Evolutionary conservation across 2,797 vertebrate genomes (phyloP), one percentile per base, ranked within the genome.

Genomic region (Nannoperca australis): DNA sequence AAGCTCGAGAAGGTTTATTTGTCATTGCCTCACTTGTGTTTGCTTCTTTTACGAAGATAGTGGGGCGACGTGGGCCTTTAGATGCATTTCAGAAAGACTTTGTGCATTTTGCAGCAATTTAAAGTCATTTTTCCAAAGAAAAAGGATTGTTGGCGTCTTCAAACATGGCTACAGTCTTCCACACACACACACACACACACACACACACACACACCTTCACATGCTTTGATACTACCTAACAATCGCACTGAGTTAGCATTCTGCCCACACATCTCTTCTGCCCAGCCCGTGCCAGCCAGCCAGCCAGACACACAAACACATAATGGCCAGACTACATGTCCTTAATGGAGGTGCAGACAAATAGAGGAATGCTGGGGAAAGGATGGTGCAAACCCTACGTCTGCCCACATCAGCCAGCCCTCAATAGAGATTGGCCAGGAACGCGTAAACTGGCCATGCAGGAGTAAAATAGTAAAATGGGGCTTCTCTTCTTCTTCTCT

Each of bases 341-440:
- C 82, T 93, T 88, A 91, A 88, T 86, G 74, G 89, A 85, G 73
- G 84, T 53, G 75, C 79, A 85, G 82, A 92, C 90, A 90, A 93
- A 91, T 73, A 85, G 79, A 91, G 90, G 89, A 94, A 89, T 92
- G 85, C 84, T 78, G 85, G 83, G 67, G 64, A 87, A 80, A 84
- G 76, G 85, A 84, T 12, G 88, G 78, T 45, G 78, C 64, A 51
- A 50, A 91, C 66, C 75, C 61, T 79, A 80, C 76, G 89, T 93
- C 93, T 92, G 89, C 81, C 86, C 89, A 84, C 87, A 92, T 91
- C 89, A 91, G 86, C 51, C 84, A 7, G 74, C 70, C 73, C 83
- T 93, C 84, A 90, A 92, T 83, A 92, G 89, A 91, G 91, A 91
- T 85, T 91, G 92, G 88, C 89, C 90, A 90, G 83, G 82, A 92